Percentiles rank a stretch among this genome's conserved stretches.
phyloP scores from a whole-genome alignment of 2,113 vertebrate species.

The Osmerus eperlanus region DNA sequence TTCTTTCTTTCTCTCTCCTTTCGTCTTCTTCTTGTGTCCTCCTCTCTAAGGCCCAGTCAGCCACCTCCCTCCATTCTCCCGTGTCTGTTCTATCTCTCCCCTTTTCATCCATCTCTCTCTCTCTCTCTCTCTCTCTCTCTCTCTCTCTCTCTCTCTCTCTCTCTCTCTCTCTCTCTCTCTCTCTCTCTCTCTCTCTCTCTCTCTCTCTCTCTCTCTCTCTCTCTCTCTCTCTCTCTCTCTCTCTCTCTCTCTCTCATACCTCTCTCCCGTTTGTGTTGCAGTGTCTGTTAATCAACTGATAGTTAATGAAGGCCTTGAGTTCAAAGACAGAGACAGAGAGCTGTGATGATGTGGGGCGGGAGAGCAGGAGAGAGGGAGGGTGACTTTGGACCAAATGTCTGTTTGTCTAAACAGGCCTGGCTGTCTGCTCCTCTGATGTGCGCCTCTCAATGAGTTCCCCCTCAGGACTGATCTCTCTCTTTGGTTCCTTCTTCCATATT shows the following conservation, averaged over 20 bases:
- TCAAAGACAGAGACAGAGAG: slow-evolving; percentile 53
- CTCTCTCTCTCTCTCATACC: slow-evolving; percentile 41
- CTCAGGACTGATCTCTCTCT: slow-evolving; percentile 56
- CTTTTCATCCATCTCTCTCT: slow-evolving; percentile 32
- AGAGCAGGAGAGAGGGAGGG: slow-evolving; percentile 14
- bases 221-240: slow-evolving; percentile 34
- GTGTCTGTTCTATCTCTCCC: slow-evolving; percentile 7
- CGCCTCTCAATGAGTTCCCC: slow-evolving; percentile 60
- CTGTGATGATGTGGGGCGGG: neutral
- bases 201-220: too few relatives aligned
- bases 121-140: too few relatives aligned
- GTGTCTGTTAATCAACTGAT: slow-evolving; percentile 69
- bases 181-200: too few relatives aligned
- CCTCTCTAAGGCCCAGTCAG: neutral
- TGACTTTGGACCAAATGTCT: slow-evolving; percentile 64
- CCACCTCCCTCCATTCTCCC: neutral
- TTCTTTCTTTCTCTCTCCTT: slow-evolving; percentile 46
- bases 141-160: too few relatives aligned
- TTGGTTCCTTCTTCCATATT: slow-evolving; percentile 66
- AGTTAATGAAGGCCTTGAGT: slow-evolving; percentile 69
- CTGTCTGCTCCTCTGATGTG: slow-evolving; percentile 62
- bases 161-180: too few relatives aligned
- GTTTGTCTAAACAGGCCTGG: slow-evolving; percentile 68
- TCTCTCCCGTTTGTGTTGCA: slow-evolving; percentile 52
- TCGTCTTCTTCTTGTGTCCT: neutral